Base-by-base conservation (phyloP, 2,888 invertebrate genomes). In the Platycnemis pennipes region DNA sequence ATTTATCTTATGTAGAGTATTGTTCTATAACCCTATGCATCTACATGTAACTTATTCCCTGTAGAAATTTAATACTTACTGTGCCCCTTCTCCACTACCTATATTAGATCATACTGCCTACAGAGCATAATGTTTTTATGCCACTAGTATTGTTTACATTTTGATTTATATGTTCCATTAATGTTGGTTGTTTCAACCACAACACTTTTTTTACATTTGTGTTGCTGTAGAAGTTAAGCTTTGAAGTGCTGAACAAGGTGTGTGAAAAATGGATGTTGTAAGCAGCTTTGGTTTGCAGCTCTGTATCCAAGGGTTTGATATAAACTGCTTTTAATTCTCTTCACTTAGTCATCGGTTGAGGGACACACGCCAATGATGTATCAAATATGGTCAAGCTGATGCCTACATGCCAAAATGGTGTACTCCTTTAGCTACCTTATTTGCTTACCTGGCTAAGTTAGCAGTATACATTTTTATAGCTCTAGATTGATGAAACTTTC, bases 1-100 rank as follows among this genome's bases (percentile, higher is more conserved):
- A 63, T 69, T 44, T 63, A 91, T 77, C 56, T 56, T n/a, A n/a
- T 44, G 91, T 91, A 91, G 91, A 91, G 63, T 69, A 91, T 77
- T 77, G 37, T 77, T 77, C 31, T 77, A 77, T 44, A 69, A 22
- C 63, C 89, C 44, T 44, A 53, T 91, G 91, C 91, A 91, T 91
- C 91, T 91, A 91, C 49, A 63, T 91, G 91, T 91, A 91, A 44
- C 91, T 91, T 63, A 91, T 44, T 37, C 91, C 63, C 63, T 44
- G 91, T 91, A 91, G 91, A 69, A 26, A 13, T 63, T 45, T 63
- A 91, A 91, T 42, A 56, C 63, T 45, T 91, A 4, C 37, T 44
- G 44, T 69, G 26, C 11, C 91, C 91, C 91, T 53, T 13, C 37
- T 37, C 1, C 69, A 45, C 26, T 42, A 44, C 44, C 63, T 63